A percentile compares a stretch with the other conserved stretches of the same genome.
Evolutionary conservation across 2,888 invertebrate genomes (phyloP).

Genomic region (Phasia obesa): DNA sequence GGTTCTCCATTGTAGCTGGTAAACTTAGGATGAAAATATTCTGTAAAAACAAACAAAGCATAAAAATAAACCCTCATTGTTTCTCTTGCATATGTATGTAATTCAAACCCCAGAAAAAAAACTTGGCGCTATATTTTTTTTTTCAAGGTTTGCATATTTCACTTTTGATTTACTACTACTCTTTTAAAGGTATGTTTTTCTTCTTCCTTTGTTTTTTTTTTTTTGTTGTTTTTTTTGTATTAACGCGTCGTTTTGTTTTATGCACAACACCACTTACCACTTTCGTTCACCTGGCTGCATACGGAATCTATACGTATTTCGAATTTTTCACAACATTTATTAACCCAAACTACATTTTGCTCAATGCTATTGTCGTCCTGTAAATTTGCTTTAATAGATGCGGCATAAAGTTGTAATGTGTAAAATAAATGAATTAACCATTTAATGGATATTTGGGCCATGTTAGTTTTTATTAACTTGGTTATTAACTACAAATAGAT

Average conservation of each 20-base stretch:
- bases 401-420: slow-evolving; percentile 21
- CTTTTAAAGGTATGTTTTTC: slow-evolving; percentile 5
- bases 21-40: slow-evolving; percentile 85
- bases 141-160: neutral
- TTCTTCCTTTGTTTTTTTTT: slow-evolving; percentile 45
- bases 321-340: slow-evolving; percentile 90
- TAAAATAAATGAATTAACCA: slow-evolving; percentile 50
- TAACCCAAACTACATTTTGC: slow-evolving; percentile 84
- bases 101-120: neutral
- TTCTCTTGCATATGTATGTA: neutral
- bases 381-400: slow-evolving; percentile 54
- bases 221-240: slow-evolving; percentile 37
- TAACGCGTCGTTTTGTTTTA: slow-evolving; percentile 18
- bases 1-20: slow-evolving; percentile 85
- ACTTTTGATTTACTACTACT: neutral
- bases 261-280: slow-evolving; percentile 83
- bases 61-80: slow-evolving; percentile 14
- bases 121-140: slow-evolving; percentile 29
- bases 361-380: slow-evolving; percentile 57
- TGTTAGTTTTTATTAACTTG: slow-evolving; percentile 42
- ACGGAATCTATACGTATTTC: slow-evolving; percentile 87
- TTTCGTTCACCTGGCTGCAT: slow-evolving; percentile 86
- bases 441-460: slow-evolving; percentile 58
- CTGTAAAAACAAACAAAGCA: slow-evolving; percentile 73
- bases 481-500: slow-evolving; percentile 30